phyloP scores from a whole-genome alignment of 2,797 vertebrate genomes.

The Myotis vivesi region DNA sequence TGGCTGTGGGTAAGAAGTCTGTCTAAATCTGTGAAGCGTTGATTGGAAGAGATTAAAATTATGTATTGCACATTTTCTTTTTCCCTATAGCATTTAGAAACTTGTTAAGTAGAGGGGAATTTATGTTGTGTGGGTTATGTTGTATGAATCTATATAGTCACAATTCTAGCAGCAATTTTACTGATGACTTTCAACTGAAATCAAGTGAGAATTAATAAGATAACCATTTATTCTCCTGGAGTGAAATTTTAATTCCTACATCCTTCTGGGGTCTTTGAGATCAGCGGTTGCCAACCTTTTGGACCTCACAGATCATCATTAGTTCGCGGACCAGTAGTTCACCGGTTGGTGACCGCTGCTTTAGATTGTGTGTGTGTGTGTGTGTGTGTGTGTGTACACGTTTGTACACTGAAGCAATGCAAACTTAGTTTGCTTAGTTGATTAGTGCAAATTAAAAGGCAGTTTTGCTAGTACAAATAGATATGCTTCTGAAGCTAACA shows the following conservation, averaged over 20 bases:
- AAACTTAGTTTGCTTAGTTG: constrained; percentile 10
- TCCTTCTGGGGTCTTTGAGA: not conserved
- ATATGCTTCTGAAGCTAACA: not conserved
- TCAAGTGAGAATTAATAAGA: not conserved
- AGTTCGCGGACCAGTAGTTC: no score
- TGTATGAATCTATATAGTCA: not conserved
- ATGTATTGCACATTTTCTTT: not conserved
- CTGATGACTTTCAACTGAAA: not conserved
- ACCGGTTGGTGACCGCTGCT: no score
- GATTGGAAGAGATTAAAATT: constrained; percentile 9
- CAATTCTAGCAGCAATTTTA: not conserved
- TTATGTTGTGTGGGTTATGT: not conserved
- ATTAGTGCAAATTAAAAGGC: constrained; percentile 25
- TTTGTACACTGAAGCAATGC: not conserved
- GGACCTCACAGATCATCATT: no score
- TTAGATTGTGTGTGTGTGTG: not conserved
- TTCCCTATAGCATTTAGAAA: not conserved
- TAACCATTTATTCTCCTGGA: not conserved
- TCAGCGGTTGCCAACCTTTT: no score
- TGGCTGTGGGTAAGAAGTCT: not conserved
- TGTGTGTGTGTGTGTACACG: not conserved
- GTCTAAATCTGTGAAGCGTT: not conserved
- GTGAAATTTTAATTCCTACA: not conserved
- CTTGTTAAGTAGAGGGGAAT: not conserved
- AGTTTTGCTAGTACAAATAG: not conserved